Base-by-base conservation (phyloP, 2,113 vertebrate species). In the Austrofundulus limnaeus region DNA sequence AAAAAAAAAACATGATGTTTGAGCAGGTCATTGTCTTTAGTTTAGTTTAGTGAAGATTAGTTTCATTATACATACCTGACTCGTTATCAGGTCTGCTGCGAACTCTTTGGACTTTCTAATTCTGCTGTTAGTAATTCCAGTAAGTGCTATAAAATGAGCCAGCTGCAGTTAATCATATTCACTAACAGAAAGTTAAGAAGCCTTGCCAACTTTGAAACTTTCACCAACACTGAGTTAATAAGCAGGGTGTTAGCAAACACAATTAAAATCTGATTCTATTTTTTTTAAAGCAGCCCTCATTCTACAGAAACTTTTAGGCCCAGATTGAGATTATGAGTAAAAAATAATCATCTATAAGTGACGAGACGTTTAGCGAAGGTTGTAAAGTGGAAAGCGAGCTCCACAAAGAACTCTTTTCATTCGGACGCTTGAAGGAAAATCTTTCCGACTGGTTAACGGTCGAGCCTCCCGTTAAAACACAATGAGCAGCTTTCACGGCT, bases 361-460 rank as follows among this genome's bases (percentile, higher is more conserved):
- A 43, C 5, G 5, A 4, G 4, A 8, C 2, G 8, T 34, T n/a
- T 23, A 23, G 23, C 20, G 38, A 37, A 20, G 47, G n/a, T 3
- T 5, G 12, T 11, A 4, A 56, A 38, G 61, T 39, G 52, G 63
- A 55, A 47, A 37, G 10, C 20, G 24, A 39, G 38, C 43, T 24
- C 10, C 39, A 73, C 60, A 77, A 77, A 24, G 56, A 57, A 17
- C 39, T 50, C 60, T 34, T 67, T 80, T 76, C 69, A 77, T 69
- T 65, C 45, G 38, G 39, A 69, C 7, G 0, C 46, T 56, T 65
- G 13, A 41, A 45, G 64, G 47, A 31, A 46, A 64, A 65, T 51
- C 43, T 55, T 58, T 49, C 25, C 25, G 1, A 10, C 62, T 16
- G 45, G 13, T 47, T 50, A 66, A 66, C 61, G 16, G 49, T 15